phyloP scores from a whole-genome alignment of 1,140 invertebrate species.

The Dendroctonus ponderosae region DNA sequence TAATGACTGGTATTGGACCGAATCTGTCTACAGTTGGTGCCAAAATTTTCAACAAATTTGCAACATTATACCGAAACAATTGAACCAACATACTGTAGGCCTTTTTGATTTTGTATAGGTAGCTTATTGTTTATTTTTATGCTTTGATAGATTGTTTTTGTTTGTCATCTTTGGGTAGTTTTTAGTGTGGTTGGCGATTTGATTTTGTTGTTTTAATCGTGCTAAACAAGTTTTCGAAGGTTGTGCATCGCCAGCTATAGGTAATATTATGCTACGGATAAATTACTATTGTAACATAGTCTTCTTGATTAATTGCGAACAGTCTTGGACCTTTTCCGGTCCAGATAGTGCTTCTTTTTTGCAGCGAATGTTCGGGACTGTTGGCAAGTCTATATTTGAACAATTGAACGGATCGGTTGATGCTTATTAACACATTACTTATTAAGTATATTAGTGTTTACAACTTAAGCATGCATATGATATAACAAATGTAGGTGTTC shows the following conservation, averaged over 20 bases:
- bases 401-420: constrained; percentile 21
- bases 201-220: constrained; percentile 40
- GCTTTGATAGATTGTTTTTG: constrained; percentile 40
- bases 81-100: constrained; percentile 36
- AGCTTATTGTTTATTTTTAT: constrained; percentile 40
- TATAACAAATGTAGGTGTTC: constrained; percentile 40
- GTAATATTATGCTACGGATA: constrained; percentile 35
- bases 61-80: constrained; percentile 16
- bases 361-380: constrained; percentile 21
- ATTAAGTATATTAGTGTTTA: constrained; percentile 42
- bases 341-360: constrained; percentile 33
- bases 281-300: constrained; percentile 36
- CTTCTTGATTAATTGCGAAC: constrained; percentile 26
- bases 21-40: constrained; percentile 43
- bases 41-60: constrained; percentile 35
- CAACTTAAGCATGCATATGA: constrained; percentile 40
- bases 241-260: constrained; percentile 46
- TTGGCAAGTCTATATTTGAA: constrained; percentile 22
- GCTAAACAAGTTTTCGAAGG: constrained; percentile 44
- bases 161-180: constrained; percentile 37
- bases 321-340: constrained; percentile 26
- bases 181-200: constrained; percentile 42
- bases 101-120: constrained; percentile 41
- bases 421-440: constrained; percentile 19
- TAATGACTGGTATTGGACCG: constrained; percentile 2